Evolutionary conservation across 1,140 invertebrate genomes (phyloP).

Genomic region (Euura lappo): DNA sequence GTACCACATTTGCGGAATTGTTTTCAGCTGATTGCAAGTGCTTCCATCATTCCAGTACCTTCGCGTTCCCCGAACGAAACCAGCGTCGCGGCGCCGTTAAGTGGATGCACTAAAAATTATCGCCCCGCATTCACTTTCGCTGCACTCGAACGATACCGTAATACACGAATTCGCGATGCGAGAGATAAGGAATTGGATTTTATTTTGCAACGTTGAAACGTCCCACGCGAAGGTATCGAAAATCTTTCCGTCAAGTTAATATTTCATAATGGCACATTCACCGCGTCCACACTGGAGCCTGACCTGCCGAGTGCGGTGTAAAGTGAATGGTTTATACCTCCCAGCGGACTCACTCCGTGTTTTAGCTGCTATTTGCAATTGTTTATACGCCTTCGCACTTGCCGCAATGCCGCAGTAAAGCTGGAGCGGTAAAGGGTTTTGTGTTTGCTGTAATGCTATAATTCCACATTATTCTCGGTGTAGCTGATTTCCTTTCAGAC

Average conservation of each 20-base stretch:
- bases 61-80: neutral
- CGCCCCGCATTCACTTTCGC: neutral
- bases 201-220: neutral
- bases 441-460: neutral
- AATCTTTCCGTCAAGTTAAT: neutral
- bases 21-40: constrained; percentile 3
- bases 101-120: neutral
- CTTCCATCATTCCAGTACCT: neutral
- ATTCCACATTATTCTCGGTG: neutral
- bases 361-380: constrained; percentile 4
- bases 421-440: neutral
- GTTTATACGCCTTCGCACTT: neutral
- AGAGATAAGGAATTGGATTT: no score
- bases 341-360: neutral
- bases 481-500: no score
- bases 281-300: neutral
- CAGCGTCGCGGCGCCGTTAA: neutral
- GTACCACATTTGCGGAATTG: constrained; percentile 4
- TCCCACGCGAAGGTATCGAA: neutral
- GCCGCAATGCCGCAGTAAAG: neutral
- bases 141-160: no score
- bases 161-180: no score
- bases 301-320: neutral
- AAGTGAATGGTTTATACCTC: constrained; percentile 7
- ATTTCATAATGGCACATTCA: constrained; percentile 3